Base-by-base conservation (phyloP, 2,888 invertebrate species). In the Himalopsyche japonica region DNA sequence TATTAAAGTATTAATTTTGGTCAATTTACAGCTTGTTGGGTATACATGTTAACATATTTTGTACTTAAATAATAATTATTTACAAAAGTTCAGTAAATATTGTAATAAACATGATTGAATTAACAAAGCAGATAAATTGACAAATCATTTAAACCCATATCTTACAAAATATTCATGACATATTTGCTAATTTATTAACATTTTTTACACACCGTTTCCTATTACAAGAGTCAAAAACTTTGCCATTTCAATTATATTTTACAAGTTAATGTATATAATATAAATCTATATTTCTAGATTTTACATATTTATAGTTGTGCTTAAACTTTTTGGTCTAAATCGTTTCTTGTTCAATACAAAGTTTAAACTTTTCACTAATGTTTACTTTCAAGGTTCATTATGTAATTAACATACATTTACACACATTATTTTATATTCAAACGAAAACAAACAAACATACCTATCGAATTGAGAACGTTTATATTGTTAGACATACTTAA, bases 281-380 rank as follows among this genome's bases (percentile, higher is more conserved):
- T 47, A 43, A 80, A 20, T 79, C 78, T 78, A 77, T 43, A 27
- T 82, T 70, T 49, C 27, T 80, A 47, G 47, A 84, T 80, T 37
- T 27, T 70, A 70, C 70, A 84, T 86, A 78, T 64, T 80, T 86
- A 80, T 81, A 85, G 85, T 82, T 84, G 84, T 84, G 84, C 84
- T 76, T 79, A 82, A 70, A 70, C 79, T 76, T 82, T 76, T 84
- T 84, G 84, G 84, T 84, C 84, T 84, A 84, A 80, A 57, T 84
- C 76, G 70, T 76, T 76, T 34, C 77, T 47, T 77, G 70, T 70
- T 70, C 70, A 70, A 27, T 70, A 70, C 70, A 70, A 70, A 70
- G 70, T 70, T 70, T 70, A 70, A 70, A 70, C 70, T 24, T 70
- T 70, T 70, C 70, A 27, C 70, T 70, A 70, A 70, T 70, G 20